Conservation (phyloP, 2,888 invertebrate species). For the Rhingia campestris region DNA sequence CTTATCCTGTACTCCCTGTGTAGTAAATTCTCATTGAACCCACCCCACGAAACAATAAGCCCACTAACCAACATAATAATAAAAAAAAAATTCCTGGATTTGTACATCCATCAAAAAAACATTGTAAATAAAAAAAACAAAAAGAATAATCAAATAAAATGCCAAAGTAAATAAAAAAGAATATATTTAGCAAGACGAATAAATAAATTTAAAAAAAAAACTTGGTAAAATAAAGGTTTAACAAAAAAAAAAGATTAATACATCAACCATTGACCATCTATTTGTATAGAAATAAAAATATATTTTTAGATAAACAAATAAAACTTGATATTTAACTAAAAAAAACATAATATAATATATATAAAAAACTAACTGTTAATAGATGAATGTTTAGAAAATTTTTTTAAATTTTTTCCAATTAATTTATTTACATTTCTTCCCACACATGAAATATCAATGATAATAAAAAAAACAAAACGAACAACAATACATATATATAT, state of each 20-base stretch:
- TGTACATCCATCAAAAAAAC: slow-evolving; percentile 36
- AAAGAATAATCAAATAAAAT: slow-evolving; percentile 35
- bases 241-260: slow-evolving; percentile 30
- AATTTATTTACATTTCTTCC: slow-evolving; percentile 36
- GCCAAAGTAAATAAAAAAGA: slow-evolving; percentile 56
- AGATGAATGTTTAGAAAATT: slow-evolving; percentile 51
- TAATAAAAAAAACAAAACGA: slow-evolving; percentile 15
- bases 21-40: slow-evolving; percentile 23
- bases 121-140: slow-evolving; percentile 52
- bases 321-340: slow-evolving; percentile 58
- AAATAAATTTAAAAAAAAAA: slow-evolving; percentile 24
- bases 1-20: neutral
- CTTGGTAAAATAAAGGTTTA: slow-evolving; percentile 59
- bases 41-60: slow-evolving; percentile 57
- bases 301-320: slow-evolving; percentile 69
- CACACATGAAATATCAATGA: slow-evolving; percentile 16
- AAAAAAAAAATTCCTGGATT: slow-evolving; percentile 49
- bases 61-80: slow-evolving; percentile 24
- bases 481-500: slow-evolving; percentile 16
- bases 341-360: slow-evolving; percentile 6
- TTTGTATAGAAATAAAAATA: slow-evolving; percentile 68
- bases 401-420: slow-evolving; percentile 40
- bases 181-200: slow-evolving; percentile 43
- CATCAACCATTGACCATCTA: slow-evolving; percentile 73
- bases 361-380: slow-evolving; percentile 48